phyloP scores from a whole-genome alignment of 1,140 invertebrate genomes.

The Monochamus saltuarius region DNA sequence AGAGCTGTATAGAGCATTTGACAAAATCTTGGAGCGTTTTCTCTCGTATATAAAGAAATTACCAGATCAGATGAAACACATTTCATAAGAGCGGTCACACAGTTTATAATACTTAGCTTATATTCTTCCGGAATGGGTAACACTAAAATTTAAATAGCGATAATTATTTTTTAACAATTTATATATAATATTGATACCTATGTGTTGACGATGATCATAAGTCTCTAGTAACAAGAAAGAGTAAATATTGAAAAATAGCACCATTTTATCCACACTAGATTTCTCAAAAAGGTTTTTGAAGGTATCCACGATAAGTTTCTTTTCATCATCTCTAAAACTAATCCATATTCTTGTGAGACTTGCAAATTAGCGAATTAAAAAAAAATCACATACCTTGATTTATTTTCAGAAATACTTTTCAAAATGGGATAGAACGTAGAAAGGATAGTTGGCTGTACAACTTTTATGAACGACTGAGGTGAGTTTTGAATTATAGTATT shows the following conservation, averaged over 20 bases:
- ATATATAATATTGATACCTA: constrained; percentile 21
- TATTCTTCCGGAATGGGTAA: constrained; percentile 57
- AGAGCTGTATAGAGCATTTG: constrained; percentile 61
- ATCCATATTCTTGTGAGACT: constrained; percentile 13
- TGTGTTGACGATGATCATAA: constrained; percentile 31
- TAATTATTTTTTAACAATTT: background rate
- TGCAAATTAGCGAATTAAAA: too few species aligned
- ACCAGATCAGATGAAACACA: constrained; percentile 53
- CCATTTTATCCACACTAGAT: constrained; percentile 25
- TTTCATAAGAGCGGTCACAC: constrained; percentile 56
- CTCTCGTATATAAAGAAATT: constrained; percentile 54
- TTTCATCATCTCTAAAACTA: constrained; percentile 31
- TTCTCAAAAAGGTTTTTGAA: constrained; percentile 38
- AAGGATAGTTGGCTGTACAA: constrained; percentile 17
- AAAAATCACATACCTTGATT: constrained; percentile 11
- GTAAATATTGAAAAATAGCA: constrained; percentile 42
- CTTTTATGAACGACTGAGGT: constrained; percentile 15
- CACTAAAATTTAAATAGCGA: constrained; percentile 25
- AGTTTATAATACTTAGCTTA: constrained; percentile 58
- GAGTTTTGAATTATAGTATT: constrained; percentile 7
- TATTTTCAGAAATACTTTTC: constrained; percentile 20
- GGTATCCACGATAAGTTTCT: constrained; percentile 32
- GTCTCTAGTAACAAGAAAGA: constrained; percentile 48
- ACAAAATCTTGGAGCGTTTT: constrained; percentile 58
- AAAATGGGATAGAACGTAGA: constrained; percentile 28